Percentiles rank a stretch among this genome's conserved stretches.
These are phyloP conservation scores for Clostera curtula DNA, from an alignment of 2,888 invertebrate genomes.

Conservation along the genomic window DNA sequence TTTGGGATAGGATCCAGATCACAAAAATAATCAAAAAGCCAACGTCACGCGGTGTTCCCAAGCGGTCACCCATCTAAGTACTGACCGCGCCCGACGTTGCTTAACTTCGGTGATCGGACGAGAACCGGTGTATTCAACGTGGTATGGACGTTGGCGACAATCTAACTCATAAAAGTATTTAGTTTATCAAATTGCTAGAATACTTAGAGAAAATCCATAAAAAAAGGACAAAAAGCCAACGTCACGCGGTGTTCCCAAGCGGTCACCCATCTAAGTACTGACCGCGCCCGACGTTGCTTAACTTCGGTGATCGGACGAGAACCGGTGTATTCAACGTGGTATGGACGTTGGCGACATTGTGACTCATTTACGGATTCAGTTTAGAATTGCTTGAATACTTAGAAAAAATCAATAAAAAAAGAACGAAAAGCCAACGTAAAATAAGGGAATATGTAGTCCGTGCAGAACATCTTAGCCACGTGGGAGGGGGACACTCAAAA, in stretches of 20 bases:
- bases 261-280: slow-evolving; percentile 60
- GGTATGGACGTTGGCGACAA: slow-evolving; percentile 47
- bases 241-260: slow-evolving; percentile 49
- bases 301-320: slow-evolving; percentile 21
- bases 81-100: slow-evolving; percentile 55
- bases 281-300: slow-evolving; percentile 52
- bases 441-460: too few relatives aligned
- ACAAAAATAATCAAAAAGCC: too few relatives aligned
- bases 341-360: slow-evolving; percentile 44
- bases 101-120: slow-evolving; percentile 23
- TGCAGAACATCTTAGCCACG: too few relatives aligned
- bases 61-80: slow-evolving; percentile 59
- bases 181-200: too few relatives aligned
- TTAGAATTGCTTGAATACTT: too few relatives aligned
- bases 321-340: slow-evolving; percentile 58
- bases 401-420: too few relatives aligned
- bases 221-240: slow-evolving; percentile 34
- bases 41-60: slow-evolving; percentile 49
- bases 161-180: too few relatives aligned
- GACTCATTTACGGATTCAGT: too few relatives aligned
- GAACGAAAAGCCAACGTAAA: too few relatives aligned
- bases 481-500: too few relatives aligned
- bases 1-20: too few relatives aligned
- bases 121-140: slow-evolving; percentile 55
- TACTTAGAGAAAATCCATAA: too few relatives aligned